Base-by-base conservation (phyloP, 2,888 invertebrate genomes). In the Tenthredo mesomela region DNA sequence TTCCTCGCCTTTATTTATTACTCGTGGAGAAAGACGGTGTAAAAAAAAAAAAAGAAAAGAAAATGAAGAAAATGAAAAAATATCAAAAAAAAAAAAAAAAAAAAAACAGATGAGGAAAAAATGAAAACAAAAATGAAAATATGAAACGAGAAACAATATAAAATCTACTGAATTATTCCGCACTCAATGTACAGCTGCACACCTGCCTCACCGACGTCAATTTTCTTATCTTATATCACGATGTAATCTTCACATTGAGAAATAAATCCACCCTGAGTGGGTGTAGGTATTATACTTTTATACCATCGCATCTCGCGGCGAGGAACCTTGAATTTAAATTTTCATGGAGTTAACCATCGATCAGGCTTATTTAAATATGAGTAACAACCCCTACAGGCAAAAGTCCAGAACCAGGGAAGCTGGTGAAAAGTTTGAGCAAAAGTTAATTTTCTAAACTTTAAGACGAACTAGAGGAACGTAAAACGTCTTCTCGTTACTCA, bases 1-100 rank as follows among this genome's bases (percentile, higher is more conserved):
- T 67, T 67, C 12, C 73, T 21, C n/a, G 47, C 25, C 25, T 73
- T 73, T 73, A 73, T 77, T 77, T 77, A 77, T 77, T 54, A 33
- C 47, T 10, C 33, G n/a, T 2, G 1, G 18, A 4, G 18, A 43
- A 73, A 43, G 15, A 18, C 6, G n/a, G 75, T 21, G 33, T 3
- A 4, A 33, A 4, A 33, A 75, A 25, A 25, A 2, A 2, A 21
- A 25, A 61, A n/a, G 4, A 9, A 33, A 33, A 54, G n/a, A 9
- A 9, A 29, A n/a, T 4, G 3, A 33, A 33, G n/a, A 9, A 29
- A 33, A 50, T 12, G 33, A 29, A 50, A 77, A 50, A n/a, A n/a
- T n/a, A n/a, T n/a, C n/a, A n/a, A n/a, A n/a, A n/a, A 25, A 61
- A n/a, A 10, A 9, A 33, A 33, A 54, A 33, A 9, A 9, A 29